Percentiles rank a stretch among this genome's conserved stretches.
These are phyloP conservation scores for Hydropsyche betteni DNA, from an alignment of 2,888 invertebrate species.

Conservation along the genomic window DNA sequence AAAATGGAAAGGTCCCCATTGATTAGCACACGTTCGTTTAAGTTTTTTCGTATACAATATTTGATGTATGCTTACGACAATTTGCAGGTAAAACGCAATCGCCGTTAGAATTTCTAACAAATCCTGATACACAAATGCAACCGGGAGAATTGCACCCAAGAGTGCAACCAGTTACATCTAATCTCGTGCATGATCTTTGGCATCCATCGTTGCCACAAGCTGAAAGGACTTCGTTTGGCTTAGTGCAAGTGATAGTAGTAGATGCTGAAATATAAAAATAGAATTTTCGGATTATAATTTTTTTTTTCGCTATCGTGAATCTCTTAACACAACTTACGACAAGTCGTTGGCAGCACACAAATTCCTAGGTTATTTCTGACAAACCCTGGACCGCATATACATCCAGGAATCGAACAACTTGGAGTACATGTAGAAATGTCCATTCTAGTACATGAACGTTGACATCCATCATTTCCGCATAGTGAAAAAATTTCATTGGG, in stretches of 20 bases:
- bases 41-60: not conserved
- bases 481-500: conserved; percentile 23
- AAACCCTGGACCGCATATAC: conserved; percentile 38
- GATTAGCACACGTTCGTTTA: no score
- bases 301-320: not conserved
- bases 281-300: no score
- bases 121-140: not conserved
- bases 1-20: not conserved
- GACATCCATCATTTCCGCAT: conserved; percentile 42
- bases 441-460: conserved; percentile 22
- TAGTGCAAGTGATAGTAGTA: no score
- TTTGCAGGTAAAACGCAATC: not conserved
- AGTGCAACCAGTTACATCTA: conserved; percentile 6
- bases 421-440: not conserved
- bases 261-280: not conserved
- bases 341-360: conserved; percentile 37
- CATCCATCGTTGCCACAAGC: conserved; percentile 7
- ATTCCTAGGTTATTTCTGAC: conserved; percentile 14
- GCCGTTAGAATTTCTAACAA: not conserved
- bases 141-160: not conserved
- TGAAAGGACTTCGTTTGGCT: not conserved
- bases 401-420: conserved; percentile 24
- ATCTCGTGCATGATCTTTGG: not conserved
- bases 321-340: conserved; percentile 35
- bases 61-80: conserved; percentile 9